These are phyloP conservation scores for Tyto alba DNA, from an alignment of 2,113 vertebrate species.

Conservation along the genomic window DNA sequence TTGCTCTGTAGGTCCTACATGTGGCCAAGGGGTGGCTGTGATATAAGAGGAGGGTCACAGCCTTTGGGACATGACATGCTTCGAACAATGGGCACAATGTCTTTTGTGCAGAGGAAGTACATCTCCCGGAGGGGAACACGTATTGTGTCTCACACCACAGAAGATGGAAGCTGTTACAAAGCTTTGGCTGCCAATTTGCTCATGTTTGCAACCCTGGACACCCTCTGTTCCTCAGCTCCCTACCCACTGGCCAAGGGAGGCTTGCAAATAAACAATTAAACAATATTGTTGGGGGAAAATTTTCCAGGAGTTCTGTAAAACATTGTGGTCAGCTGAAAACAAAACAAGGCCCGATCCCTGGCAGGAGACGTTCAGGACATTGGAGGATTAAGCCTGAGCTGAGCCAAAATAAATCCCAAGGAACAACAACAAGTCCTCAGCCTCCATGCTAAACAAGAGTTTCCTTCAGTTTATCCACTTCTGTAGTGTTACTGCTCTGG, in stretches of 20 bases:
- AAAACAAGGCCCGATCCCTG: background rate
- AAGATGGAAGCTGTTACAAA: background rate
- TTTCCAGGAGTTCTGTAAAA: conserved; percentile 14
- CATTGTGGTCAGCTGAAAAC: conserved; percentile 1
- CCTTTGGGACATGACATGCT: background rate
- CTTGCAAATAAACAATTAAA: background rate
- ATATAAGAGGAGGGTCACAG: background rate
- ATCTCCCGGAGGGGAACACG: background rate
- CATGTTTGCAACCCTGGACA: background rate
- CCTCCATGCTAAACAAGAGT: background rate
- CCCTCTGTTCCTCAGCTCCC: background rate
- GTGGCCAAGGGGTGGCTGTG: background rate
- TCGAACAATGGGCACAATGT: background rate
- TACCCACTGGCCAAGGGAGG: background rate
- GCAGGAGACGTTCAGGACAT: background rate
- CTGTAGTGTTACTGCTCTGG: background rate
- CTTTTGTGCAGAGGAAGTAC: background rate
- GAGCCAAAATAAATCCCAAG: conserved; percentile 26
- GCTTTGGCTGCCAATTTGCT: background rate
- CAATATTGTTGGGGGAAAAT: background rate
- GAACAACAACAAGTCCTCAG: background rate
- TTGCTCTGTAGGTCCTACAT: background rate
- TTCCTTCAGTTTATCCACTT: background rate
- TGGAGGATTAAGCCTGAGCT: background rate
- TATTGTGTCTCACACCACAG: background rate